Percentiles rank a stretch among this genome's conserved stretches.
These are phyloP conservation scores for Lophius americanus DNA, from an alignment of 2,797 vertebrate species.

Conservation along the genomic window DNA sequence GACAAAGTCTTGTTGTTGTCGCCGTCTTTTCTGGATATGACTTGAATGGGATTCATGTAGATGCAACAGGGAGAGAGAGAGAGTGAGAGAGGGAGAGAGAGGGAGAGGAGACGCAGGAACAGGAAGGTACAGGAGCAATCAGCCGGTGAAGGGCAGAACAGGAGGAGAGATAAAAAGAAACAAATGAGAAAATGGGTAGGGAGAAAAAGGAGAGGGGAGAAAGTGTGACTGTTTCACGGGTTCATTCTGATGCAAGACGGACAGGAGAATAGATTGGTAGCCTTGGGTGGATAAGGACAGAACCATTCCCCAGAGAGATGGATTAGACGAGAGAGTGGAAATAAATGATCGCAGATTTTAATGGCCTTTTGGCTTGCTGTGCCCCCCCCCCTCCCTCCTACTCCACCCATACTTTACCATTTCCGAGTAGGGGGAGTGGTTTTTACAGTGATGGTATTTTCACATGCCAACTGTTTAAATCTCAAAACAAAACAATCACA, in stretches of 20 bases:
- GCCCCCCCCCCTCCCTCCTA: constrained; percentile 32
- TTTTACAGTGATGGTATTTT: constrained; percentile 78
- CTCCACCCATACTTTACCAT: constrained; percentile 61
- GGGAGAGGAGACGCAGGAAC: constrained; percentile 51
- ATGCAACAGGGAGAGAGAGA: constrained; percentile 59
- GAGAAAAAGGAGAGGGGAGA: constrained; percentile 59
- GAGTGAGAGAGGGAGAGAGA: constrained; percentile 17
- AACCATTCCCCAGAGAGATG: constrained; percentile 86
- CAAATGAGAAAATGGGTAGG: constrained; percentile 53
- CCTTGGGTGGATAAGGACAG: constrained; percentile 87
- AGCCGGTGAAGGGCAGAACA: constrained; percentile 24
- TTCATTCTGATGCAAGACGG: constrained; percentile 84
- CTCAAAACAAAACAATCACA: constrained; percentile 53
- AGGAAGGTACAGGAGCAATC: constrained; percentile 49
- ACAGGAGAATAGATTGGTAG: constrained; percentile 85
- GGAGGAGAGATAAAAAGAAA: constrained; percentile 55
- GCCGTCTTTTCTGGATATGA: constrained; percentile 59
- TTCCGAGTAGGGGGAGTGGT: constrained; percentile 60
- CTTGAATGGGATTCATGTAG: constrained; percentile 72
- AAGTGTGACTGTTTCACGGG: constrained; percentile 79
- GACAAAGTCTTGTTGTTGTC: constrained; percentile 74
- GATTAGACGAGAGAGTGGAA: constrained; percentile 84
- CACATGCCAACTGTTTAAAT: constrained; percentile 68
- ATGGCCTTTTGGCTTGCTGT: constrained; percentile 85
- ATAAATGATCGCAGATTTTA: constrained; percentile 87